These are phyloP conservation scores for Gallinago media DNA, from an alignment of 2,113 vertebrate species.

Conservation along the genomic window DNA sequence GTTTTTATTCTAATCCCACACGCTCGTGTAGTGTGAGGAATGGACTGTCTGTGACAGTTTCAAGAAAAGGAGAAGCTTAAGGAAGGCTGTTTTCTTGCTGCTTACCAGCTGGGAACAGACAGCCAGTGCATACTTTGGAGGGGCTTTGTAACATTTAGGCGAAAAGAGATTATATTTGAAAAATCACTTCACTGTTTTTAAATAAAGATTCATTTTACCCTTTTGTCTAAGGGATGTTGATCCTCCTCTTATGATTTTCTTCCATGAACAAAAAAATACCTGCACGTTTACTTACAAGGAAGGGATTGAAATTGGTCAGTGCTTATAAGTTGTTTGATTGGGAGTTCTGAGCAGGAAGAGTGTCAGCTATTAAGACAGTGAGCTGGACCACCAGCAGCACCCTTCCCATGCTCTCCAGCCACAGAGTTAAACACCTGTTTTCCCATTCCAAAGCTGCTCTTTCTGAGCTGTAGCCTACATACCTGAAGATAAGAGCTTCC, in stretches of 20 bases:
- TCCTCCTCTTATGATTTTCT: not conserved
- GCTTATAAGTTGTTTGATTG: not conserved
- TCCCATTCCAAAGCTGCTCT: not conserved
- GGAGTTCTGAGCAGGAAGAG: not conserved
- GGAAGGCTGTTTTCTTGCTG: not conserved
- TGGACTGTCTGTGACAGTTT: not conserved
- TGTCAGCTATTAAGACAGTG: not conserved
- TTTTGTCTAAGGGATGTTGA: rapidly evolving
- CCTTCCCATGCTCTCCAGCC: rapidly evolving
- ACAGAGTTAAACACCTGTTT: not conserved
- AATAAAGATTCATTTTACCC: not conserved
- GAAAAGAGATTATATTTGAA: not conserved
- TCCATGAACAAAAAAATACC: not conserved
- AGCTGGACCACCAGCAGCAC: not conserved
- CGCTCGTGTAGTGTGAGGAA: not conserved
- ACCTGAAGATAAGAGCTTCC: not conserved
- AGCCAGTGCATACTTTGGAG: not conserved
- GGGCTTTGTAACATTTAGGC: not conserved
- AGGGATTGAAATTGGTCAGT: not conserved
- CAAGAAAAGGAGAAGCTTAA: not conserved
- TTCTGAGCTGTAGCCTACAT: rapidly evolving
- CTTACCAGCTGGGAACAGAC: not conserved
- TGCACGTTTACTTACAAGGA: not conserved
- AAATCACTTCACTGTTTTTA: not conserved
- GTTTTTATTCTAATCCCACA: not conserved